These are phyloP conservation scores for Branchellion lobata DNA, from an alignment of 2,888 invertebrate genomes.

Conservation along the genomic window DNA sequence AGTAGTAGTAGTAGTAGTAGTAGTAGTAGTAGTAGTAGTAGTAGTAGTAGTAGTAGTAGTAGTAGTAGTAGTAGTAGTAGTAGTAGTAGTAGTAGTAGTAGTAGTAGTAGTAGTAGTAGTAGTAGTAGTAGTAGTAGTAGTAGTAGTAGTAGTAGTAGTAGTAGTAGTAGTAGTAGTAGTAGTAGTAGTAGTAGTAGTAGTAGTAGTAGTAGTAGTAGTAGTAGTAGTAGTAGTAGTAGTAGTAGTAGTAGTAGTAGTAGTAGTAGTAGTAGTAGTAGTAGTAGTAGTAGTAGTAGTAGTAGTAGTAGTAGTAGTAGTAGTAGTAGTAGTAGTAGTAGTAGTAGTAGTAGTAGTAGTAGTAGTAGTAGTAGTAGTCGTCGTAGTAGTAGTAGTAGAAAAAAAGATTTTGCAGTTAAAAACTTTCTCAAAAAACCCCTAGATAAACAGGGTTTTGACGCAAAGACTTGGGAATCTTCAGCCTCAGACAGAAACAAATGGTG, in stretches of 20 bases:
- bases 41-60: conserved; percentile 29
- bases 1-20: conserved; percentile 26
- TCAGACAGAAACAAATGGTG: no score
- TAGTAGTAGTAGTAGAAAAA: no score
- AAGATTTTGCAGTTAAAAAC: no score
- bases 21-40: conserved; percentile 29
- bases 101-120: conserved; percentile 8
- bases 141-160: no score
- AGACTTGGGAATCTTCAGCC: no score
- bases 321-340: conserved; percentile 36
- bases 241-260: conserved; percentile 43
- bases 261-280: conserved; percentile 30
- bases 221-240: conserved; percentile 46
- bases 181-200: conserved; percentile 45
- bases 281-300: conserved; percentile 37
- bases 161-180: conserved; percentile 32
- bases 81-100: conserved; percentile 24
- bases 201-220: conserved; percentile 45
- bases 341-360: conserved; percentile 28
- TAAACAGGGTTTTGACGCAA: no score
- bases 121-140: conserved; percentile 3
- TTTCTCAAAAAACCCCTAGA: no score
- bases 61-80: conserved; percentile 29
- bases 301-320: conserved; percentile 41
- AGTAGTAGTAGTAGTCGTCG: no score